Conservation (phyloP, 2,113 vertebrate species). For the Carassius carassius region DNA sequence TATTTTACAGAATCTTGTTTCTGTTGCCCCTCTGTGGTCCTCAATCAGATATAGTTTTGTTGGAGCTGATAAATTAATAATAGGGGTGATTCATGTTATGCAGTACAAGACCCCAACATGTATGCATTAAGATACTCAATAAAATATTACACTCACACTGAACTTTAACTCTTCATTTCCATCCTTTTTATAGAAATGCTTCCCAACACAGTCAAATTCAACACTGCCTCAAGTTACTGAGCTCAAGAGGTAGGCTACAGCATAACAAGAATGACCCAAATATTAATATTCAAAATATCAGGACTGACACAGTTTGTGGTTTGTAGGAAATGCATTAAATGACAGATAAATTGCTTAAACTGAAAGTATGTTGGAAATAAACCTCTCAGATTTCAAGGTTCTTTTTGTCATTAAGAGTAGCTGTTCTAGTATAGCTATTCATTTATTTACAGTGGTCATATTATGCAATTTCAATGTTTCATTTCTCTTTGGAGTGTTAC, state of each 20-base stretch:
- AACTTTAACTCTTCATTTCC: not conserved
- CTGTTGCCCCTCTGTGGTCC: not conserved
- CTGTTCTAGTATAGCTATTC: not conserved
- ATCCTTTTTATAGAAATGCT: not conserved
- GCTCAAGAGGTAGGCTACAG: not conserved
- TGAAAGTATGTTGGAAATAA: not conserved
- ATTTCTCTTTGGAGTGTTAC: no score
- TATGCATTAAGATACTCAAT: not conserved
- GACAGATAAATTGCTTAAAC: not conserved
- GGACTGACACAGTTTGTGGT: not conserved
- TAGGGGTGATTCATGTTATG: not conserved
- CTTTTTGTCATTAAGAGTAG: not conserved
- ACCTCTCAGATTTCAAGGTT: not conserved
- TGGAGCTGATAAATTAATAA: not conserved
- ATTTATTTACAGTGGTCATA: not conserved
- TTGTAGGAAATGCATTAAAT: not conserved
- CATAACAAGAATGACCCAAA: not conserved
- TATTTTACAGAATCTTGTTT: not conserved
- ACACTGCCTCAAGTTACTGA: not conserved
- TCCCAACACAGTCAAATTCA: not conserved
- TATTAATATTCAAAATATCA: not conserved
- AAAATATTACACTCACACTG: not conserved
- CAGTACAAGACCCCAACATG: not conserved
- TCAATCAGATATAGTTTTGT: not conserved
- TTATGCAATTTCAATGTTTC: no score